A percentile compares a stretch with the other conserved stretches of the same genome.
Evolutionary conservation across 2,113 vertebrate genomes (phyloP).

Genomic region (Anguilla rostrata): DNA sequence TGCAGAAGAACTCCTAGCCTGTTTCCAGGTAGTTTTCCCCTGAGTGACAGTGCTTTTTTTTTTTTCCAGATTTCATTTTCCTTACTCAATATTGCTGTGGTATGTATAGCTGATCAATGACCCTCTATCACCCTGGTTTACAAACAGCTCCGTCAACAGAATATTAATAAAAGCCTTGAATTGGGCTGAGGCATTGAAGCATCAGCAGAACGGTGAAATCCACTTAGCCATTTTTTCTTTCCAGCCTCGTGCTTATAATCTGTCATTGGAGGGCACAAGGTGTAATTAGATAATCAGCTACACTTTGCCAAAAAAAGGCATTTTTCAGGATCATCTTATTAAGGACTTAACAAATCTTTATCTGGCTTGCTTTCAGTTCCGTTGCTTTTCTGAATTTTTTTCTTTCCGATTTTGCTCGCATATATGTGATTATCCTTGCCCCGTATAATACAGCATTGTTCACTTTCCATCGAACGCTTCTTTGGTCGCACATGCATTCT

Average conservation of each 20-base stretch:
- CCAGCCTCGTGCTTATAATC: not conserved
- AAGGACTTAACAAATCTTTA: not conserved
- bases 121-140: not conserved
- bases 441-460: not conserved
- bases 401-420: not conserved
- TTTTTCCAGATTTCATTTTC: not conserved
- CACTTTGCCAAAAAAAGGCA: not conserved
- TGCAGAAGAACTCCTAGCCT: not conserved
- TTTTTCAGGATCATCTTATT: not conserved
- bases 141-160: not conserved
- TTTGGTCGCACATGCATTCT: not conserved
- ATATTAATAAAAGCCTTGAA: conserved; percentile 15
- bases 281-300: conserved; percentile 5
- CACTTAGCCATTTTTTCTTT: not conserved
- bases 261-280: conserved; percentile 5
- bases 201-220: conserved; percentile 5
- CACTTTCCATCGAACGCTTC: not conserved
- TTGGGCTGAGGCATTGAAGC: not conserved
- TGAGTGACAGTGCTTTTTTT: conserved; percentile 11
- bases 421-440: not conserved
- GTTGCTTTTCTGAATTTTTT: not conserved
- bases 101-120: conserved; percentile 10
- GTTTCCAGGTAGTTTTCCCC: not conserved
- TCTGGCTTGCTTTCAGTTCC: not conserved
- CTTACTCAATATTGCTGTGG: not conserved